Evolutionary conservation across 2,888 invertebrate genomes (phyloP), one percentile per base, ranked within the genome.

Genomic region (Allophyes oxyacanthae): DNA sequence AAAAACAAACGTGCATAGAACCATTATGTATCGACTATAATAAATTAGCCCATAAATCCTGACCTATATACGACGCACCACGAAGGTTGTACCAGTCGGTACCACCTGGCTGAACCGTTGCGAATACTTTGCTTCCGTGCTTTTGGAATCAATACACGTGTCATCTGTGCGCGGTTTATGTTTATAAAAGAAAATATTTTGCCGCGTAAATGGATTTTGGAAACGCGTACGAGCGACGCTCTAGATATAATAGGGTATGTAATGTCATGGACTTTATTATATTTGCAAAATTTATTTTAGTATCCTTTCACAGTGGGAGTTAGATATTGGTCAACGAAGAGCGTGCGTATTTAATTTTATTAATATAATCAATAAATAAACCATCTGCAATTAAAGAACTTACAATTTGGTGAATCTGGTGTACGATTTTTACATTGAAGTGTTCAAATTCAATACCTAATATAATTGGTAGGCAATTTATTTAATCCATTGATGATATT

Each of bases 171-270:
- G 33, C 8, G 10, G 37, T 57, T 45, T 42, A 44, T 26, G 44
- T 52, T 61, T 60, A 44, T 28, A 54, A 64, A 41, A 28, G 11
- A 42, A 42, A 33, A 57, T 44, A 49, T 52, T 41, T 68, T 54
- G 45, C 64, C 65, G 58, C 55, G 55, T 48, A 66, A 55, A 94
- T 94, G 94, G 94, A 95, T 68, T 95, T 95, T 68, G 95, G 95
- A 4, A 94, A 89, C 71, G 86, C 92, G 43, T 85, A 94, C 67
- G 95, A 95, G 79, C 87, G 95, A 75, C 86, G 95, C 52, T 95
- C 95, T 57, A 87, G 95, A 83, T 95, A 95, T 76, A 95, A 95
- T 76, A 87, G 95, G 90, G 95, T 95, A 91, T n/a, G n/a, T n/a
- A n/a, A n/a, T n/a, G n/a, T n/a, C n/a, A n/a, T n/a, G n/a, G n/a